A percentile compares a stretch with the other conserved stretches of the same genome.
Evolutionary conservation across 2,888 invertebrate genomes (phyloP).

Genomic region (Drosophila tripunctata): DNA sequence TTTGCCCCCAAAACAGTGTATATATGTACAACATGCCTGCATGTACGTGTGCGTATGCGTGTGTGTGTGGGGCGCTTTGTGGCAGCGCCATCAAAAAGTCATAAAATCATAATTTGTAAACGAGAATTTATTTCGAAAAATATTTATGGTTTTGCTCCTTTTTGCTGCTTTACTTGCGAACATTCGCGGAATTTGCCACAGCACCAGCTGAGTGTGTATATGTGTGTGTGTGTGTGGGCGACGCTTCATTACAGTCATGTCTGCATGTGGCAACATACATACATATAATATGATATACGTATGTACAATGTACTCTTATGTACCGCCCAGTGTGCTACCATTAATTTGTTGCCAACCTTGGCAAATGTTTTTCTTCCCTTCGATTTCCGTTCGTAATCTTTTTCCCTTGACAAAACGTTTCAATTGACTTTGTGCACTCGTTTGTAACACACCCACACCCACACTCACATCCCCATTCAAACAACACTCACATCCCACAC

Average conservation of each 20-base stretch:
- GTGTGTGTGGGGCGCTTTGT: slow-evolving; percentile 47
- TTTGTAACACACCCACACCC: slow-evolving; percentile 12
- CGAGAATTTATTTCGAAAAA: slow-evolving; percentile 81
- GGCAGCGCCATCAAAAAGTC: slow-evolving; percentile 79
- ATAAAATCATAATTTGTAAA: slow-evolving; percentile 82
- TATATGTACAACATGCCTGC: too few species aligned
- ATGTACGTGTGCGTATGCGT: slow-evolving; percentile 10
- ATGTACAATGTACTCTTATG: slow-evolving; percentile 16
- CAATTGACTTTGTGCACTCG: slow-evolving; percentile 54
- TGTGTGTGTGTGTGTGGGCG: slow-evolving; percentile 12
- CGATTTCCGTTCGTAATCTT: slow-evolving; percentile 38
- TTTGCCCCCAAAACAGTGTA: slow-evolving; percentile 24
- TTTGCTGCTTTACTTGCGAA: slow-evolving; percentile 44
- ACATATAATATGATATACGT: too few species aligned
- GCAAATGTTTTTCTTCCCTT: slow-evolving; percentile 37
- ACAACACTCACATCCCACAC: background rate
- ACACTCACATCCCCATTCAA: too few species aligned
- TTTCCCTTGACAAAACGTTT: slow-evolving; percentile 44
- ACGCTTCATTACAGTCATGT: slow-evolving; percentile 65
- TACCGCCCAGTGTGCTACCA: slow-evolving; percentile 29
- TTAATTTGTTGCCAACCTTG: slow-evolving; percentile 57
- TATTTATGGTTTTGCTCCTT: slow-evolving; percentile 71
- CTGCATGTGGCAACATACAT: slow-evolving; percentile 51
- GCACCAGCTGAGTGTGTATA: slow-evolving; percentile 1
- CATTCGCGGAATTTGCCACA: slow-evolving; percentile 57